Evolutionary conservation across 2,888 invertebrate species (phyloP), one percentile per base, ranked within the genome.

Genomic region (Ptilodon capucinus): DNA sequence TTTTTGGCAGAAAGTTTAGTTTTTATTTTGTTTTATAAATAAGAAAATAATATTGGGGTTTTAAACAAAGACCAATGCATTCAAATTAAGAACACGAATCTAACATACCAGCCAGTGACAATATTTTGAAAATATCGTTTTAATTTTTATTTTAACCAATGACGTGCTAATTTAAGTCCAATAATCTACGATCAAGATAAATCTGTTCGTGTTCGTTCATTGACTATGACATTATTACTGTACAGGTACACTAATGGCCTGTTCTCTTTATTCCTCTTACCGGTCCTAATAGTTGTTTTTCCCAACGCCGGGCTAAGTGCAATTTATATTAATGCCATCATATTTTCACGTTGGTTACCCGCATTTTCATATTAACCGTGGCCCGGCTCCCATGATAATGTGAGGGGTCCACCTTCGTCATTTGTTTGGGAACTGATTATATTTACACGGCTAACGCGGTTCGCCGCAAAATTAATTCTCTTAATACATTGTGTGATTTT

Each of bases 321-420:
- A 86, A 86, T 87, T 86, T 86, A 85, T 86, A 86, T 89, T 86
- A 87, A 86, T 85, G 81, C 74, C 80, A 73, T 85, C 82, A 88
- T 86, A 89, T 87, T 88, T 89, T 84, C 81, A 72, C 73, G 83
- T 68, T 81, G 85, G 83, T 83, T 86, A 81, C 79, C 85, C 87
- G 69, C 84, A 85, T 86, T 86, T 87, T 86, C 84, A 86, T 86
- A 83, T 83, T 84, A 84, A 84, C 76, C 77, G 78, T 78, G 74
- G 82, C 75, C 80, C 79, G 71, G 74, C 77, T 76, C 74, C 78
- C 74, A 76, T 78, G 78, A 79, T 86, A 86, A 87, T 82, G 81
- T 71, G 76, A 76, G 76, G 79, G 82, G 73, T 74, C 74, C 77
- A 85, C 86, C 87, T 87, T 79, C 81, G 78, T 86, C 85, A 87